These are phyloP conservation scores for Leptogaster cylindrica DNA, from an alignment of 2,888 invertebrate genomes.

Conservation along the genomic window DNA sequence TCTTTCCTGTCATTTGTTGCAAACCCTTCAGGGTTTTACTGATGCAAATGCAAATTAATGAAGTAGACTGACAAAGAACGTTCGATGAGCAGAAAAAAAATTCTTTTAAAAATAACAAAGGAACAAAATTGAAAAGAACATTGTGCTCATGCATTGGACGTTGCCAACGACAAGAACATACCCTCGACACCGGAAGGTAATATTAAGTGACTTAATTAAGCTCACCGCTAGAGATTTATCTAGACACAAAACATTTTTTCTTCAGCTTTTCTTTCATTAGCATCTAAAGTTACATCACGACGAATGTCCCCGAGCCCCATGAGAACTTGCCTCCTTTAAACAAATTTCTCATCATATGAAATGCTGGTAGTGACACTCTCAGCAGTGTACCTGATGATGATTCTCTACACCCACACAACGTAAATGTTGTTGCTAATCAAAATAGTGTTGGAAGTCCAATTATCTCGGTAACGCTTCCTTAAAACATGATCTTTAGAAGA, in stretches of 20 bases:
- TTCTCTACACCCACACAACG: conserved; percentile 28
- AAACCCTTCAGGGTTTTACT: no score
- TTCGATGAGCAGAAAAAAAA: no score
- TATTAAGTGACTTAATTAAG: conserved; percentile 34
- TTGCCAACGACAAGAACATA: neutral
- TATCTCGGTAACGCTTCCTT: conserved; percentile 34
- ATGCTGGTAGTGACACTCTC: conserved; percentile 20
- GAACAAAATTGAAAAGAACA: neutral
- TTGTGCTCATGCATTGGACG: neutral
- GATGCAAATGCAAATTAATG: no score
- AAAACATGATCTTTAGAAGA: conserved; percentile 34
- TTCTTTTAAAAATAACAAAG: no score
- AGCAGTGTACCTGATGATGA: conserved; percentile 19
- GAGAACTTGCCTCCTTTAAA: conserved; percentile 12
- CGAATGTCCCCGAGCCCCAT: conserved; percentile 13
- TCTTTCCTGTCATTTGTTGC: no score
- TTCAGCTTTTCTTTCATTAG: conserved; percentile 30
- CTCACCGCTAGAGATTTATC: conserved; percentile 34
- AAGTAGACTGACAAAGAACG: no score
- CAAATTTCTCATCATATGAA: conserved; percentile 37
- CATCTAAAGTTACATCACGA: conserved; percentile 36
- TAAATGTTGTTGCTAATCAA: conserved; percentile 31
- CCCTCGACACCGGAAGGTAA: conserved; percentile 10
- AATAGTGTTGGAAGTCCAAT: conserved; percentile 38
- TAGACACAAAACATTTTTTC: conserved; percentile 13